Evolutionary conservation across 2,888 invertebrate genomes (phyloP), one percentile per base, ranked within the genome.

Genomic region (Parnassius mnemosyne): DNA sequence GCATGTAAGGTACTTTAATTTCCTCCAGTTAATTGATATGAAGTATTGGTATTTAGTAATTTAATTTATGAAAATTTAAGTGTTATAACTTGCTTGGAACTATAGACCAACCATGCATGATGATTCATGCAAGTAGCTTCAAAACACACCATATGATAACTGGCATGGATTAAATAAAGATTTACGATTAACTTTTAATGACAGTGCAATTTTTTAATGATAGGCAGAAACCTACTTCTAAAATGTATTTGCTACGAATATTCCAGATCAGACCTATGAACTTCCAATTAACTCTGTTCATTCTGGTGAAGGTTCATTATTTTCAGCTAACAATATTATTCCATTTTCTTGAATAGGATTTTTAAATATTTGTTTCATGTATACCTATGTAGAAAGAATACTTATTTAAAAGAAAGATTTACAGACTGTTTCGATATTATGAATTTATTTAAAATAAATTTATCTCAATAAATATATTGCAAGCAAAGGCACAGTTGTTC

Each of bases 1-100:
- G 60, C 60, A 60, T 60, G 60, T 34, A 54, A 47, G 53, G 51
- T 53, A 12, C 42, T 57, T 57, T 50, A 50, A 50, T 57, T 41
- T 49, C 5, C 34, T 57, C 1, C 11, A n/a, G n/a, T 44, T 11
- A 43, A 44, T 16, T 12, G 3, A 16, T n/a, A 57, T 20, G 34
- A n/a, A 46, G 0, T 1, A 46, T 11, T 13, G 13, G 7, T 49
- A 9, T 50, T 57, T 9, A 51, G 42, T 51, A 11, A 57, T 42
- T 42, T 42, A 41, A 12, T 12, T 46, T 46, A 43, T 43, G 43
- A 43, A 43, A 46, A 46, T 12, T 11, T 46, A 54, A 41, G 16
- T 20, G 10, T 3, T 46, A 34, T 59, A 53, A 13, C 34, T 7
- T 13, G 16, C 34, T 47, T 44, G 25, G 11, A 52, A 13, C 53